Evolutionary conservation across 2,888 invertebrate species (phyloP), one percentile per base, ranked within the genome.

Genomic region (Antitype chi): DNA sequence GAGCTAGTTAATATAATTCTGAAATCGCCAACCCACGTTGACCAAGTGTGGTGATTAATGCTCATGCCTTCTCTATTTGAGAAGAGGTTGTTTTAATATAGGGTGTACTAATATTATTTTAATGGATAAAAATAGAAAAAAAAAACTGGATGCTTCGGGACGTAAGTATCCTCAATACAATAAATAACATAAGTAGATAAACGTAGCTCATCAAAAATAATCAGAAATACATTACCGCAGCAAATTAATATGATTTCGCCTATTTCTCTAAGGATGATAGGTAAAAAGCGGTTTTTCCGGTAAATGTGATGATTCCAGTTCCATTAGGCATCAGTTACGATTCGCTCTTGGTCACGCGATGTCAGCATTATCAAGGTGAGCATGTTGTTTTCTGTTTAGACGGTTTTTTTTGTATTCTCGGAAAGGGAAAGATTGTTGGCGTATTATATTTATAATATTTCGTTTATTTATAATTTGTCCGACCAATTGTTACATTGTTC

Each of bases 271-370:
- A 92, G 91, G 92, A 94, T 93, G 94, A 94, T 95, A 93, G 91
- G 93, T 94, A 94, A 93, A 94, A 94, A 92, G 92, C 92, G 88
- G 91, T 93, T 94, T 84, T 91, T 91, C 91, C 91, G 91, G 94
- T 93, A 93, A 95, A 95, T 93, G 93, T 94, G 95, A 95, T 96
- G 95, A 96, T 95, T 87, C 92, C 90, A 89, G 92, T 94, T 95
- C 95, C 95, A 96, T 96, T 96, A 96, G 93, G 94, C 94, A 94
- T 95, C 95, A 91, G 95, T 94, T 94, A 94, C 94, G 92, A 94
- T 95, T 94, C 93, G 93, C 93, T 94, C 93, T 90, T 82, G 89
- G 94, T 93, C 96, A 96, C 96, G 96, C 96, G 95, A 96, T 95
- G 92, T 89, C 92, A 90, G 93, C 96, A 96, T 96, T 96, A 96